Evolutionary conservation across 2,797 vertebrate species (phyloP).

Genomic region (Eleutherodactylus coqui): DNA sequence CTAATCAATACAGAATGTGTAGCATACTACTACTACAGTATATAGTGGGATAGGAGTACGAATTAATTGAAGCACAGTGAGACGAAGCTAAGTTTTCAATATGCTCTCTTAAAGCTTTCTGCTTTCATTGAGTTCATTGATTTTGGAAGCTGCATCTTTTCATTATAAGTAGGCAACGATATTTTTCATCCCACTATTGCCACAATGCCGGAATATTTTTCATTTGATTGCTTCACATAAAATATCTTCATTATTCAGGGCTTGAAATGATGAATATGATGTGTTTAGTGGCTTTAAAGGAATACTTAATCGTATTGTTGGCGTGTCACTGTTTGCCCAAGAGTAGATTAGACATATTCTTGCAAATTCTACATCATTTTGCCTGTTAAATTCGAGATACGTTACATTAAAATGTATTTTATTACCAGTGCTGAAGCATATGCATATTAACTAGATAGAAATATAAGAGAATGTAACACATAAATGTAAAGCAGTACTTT

Average conservation of each 20-base stretch:
- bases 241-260: conserved; percentile 20
- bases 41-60: neutral
- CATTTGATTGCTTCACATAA: conserved; percentile 21
- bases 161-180: neutral
- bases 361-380: conserved; percentile 23
- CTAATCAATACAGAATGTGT: neutral
- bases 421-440: neutral
- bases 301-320: conserved; percentile 25
- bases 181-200: conserved; percentile 4
- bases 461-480: neutral
- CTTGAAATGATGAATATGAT: conserved; percentile 28
- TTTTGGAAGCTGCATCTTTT: conserved; percentile 11
- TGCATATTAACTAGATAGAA: conserved; percentile 1
- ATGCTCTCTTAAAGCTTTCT: neutral
- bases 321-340: conserved; percentile 5
- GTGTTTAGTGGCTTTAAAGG: conserved; percentile 21
- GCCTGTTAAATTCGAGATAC: neutral
- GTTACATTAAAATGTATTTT: conserved; percentile 9
- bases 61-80: neutral
- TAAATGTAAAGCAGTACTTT: conserved; percentile 6
- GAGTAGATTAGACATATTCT: conserved; percentile 4
- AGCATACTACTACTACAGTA: neutral
- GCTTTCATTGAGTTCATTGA: neutral
- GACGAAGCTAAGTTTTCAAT: neutral
- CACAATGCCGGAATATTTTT: conserved; percentile 21